A percentile compares a stretch with the other conserved stretches of the same genome.
Evolutionary conservation across 1,140 invertebrate genomes (phyloP).

Genomic region (Drosophila pectinifera): DNA sequence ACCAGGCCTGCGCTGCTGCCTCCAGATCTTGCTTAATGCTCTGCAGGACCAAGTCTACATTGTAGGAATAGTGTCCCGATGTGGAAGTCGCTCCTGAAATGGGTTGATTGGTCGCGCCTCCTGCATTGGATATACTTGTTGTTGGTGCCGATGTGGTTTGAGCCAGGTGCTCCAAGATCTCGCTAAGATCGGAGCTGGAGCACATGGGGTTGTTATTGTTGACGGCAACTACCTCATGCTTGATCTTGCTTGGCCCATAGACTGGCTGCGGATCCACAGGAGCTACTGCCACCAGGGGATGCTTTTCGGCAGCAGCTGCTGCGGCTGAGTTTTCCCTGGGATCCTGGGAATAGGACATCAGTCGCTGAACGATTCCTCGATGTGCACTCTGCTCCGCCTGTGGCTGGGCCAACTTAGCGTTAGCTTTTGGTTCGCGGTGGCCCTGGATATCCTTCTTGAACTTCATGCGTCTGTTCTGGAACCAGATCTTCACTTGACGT

Average conservation of each 20-base stretch:
- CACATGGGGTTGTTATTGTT: conserved; percentile 35
- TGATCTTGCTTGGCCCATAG: conserved; percentile 24
- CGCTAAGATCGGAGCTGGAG: conserved; percentile 61
- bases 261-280: conserved; percentile 9
- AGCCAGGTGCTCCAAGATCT: conserved; percentile 75
- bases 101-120: conserved; percentile 6
- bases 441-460: conserved; percentile 78
- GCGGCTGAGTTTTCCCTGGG: conserved; percentile 43
- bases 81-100: conserved; percentile 11
- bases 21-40: conserved; percentile 79
- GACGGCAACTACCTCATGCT: conserved; percentile 6
- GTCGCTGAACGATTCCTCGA: conserved; percentile 73
- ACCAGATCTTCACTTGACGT: conserved; percentile 97
- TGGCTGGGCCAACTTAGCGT: conserved; percentile 56
- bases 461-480: conserved; percentile 84
- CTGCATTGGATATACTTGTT: conserved; percentile 6
- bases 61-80: conserved; percentile 66
- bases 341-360: conserved; percentile 83
- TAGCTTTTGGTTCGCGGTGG: conserved; percentile 51
- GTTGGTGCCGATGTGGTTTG: conserved; percentile 47
- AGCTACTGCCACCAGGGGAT: background rate
- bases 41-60: conserved; percentile 71
- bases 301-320: conserved; percentile 35
- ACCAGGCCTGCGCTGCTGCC: conserved; percentile 74
- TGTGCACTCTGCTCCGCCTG: conserved; percentile 73